A percentile compares a stretch with the other conserved stretches of the same genome.
Evolutionary conservation across 2,888 invertebrate genomes (phyloP).

Genomic region (Hirtodrosophila cameraria): DNA sequence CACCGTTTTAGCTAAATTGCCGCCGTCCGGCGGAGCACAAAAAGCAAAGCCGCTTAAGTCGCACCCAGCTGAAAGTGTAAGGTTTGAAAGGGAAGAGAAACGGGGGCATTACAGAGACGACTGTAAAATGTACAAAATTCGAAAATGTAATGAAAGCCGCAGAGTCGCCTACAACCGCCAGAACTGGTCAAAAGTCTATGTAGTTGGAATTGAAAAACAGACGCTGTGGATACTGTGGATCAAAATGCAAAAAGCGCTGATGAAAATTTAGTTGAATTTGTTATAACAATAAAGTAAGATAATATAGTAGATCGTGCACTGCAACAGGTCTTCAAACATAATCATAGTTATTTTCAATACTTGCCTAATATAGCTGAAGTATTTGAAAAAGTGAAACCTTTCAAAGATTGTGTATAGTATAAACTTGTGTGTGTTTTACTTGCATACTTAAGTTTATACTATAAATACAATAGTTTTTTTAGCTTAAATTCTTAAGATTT

Average conservation of each 20-base stretch:
- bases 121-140: slow-evolving; percentile 70
- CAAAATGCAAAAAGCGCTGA: too few relatives aligned
- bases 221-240: slow-evolving; percentile 54
- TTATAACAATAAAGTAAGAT: too few relatives aligned
- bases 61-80: slow-evolving; percentile 44
- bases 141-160: slow-evolving; percentile 77
- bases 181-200: slow-evolving; percentile 50
- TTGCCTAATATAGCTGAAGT: too few relatives aligned
- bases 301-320: too few relatives aligned
- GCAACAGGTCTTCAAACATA: too few relatives aligned
- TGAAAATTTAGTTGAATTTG: background rate
- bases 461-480: too few relatives aligned
- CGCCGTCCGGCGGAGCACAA: slow-evolving; percentile 65
- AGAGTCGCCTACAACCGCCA: slow-evolving; percentile 62
- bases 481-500: too few relatives aligned
- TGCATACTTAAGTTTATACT: too few relatives aligned
- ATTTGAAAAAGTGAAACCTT: too few relatives aligned
- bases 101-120: slow-evolving; percentile 7
- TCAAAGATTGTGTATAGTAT: too few relatives aligned
- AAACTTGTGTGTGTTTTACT: too few relatives aligned
- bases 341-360: too few relatives aligned
- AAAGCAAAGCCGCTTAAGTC: slow-evolving; percentile 76
- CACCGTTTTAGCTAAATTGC: slow-evolving; percentile 77
- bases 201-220: slow-evolving; percentile 52
- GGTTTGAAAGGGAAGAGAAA: background rate